Percentiles rank a stretch among this genome's conserved stretches.
These are phyloP conservation scores for Buathra laborator DNA, from an alignment of 2,888 invertebrate genomes.

Conservation along the genomic window DNA sequence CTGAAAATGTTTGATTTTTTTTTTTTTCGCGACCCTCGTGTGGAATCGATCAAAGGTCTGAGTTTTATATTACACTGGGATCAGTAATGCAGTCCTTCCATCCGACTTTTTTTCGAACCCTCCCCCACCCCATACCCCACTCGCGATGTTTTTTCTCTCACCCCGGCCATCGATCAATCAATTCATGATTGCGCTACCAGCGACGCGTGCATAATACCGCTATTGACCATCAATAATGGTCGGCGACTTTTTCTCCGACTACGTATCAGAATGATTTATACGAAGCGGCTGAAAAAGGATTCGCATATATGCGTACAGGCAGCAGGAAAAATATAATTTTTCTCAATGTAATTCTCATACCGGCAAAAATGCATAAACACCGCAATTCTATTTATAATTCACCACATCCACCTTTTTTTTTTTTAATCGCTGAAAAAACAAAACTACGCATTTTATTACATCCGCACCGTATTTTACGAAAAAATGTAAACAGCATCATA, in stretches of 20 bases:
- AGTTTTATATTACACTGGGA: constrained; percentile 43
- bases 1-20: constrained; percentile 6
- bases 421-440: neutral
- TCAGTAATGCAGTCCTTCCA: constrained; percentile 54
- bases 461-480: neutral
- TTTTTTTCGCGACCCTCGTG: constrained; percentile 19
- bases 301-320: constrained; percentile 4
- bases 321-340: constrained; percentile 18
- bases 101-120: constrained; percentile 47
- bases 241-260: constrained; percentile 61
- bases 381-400: neutral
- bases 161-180: constrained; percentile 72
- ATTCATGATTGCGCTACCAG: constrained; percentile 68
- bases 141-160: constrained; percentile 47
- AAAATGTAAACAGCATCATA: neutral
- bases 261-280: constrained; percentile 73
- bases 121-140: neutral
- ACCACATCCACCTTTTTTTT: neutral
- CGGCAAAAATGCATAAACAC: constrained; percentile 29
- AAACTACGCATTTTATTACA: neutral
- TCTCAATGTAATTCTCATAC: neutral
- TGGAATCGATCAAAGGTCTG: constrained; percentile 60
- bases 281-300: constrained; percentile 38
- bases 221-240: constrained; percentile 77
- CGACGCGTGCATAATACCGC: constrained; percentile 76